A percentile compares a stretch with the other conserved stretches of the same genome.
Conservation (phyloP, 2,797 vertebrate species). For the Heterohyrax brucei region DNA sequence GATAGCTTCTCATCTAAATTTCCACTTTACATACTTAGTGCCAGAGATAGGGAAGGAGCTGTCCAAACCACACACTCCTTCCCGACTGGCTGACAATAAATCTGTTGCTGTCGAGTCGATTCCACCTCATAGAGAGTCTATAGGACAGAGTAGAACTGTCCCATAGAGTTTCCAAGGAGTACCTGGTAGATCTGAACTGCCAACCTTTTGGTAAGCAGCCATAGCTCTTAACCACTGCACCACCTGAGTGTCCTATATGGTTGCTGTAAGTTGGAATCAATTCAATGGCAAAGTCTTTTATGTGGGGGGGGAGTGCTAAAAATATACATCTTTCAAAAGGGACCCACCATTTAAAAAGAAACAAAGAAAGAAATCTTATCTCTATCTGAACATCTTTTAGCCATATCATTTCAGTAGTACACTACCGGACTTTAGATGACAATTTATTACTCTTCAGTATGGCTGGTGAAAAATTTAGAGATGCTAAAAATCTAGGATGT, state of each 20-base stretch:
- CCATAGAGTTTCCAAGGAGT: too few relatives aligned
- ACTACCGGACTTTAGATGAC: conserved; percentile 46
- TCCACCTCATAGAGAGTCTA: too few relatives aligned
- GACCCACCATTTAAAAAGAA: conserved; percentile 37
- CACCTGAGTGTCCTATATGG: too few relatives aligned
- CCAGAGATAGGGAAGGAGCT: background rate
- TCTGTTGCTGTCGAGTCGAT: too few relatives aligned
- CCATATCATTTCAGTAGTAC: conserved; percentile 13
- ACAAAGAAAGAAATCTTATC: conserved; percentile 17
- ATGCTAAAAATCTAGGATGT: conserved; percentile 52
- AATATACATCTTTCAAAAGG: conserved; percentile 17
- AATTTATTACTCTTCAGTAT: conserved; percentile 16
- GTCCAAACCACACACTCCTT: background rate
- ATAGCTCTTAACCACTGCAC: too few relatives aligned
- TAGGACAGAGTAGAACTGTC: too few relatives aligned
- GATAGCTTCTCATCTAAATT: conserved; percentile 39
- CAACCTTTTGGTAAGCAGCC: too few relatives aligned
- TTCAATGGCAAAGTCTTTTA: too few relatives aligned
- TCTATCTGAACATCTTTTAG: conserved; percentile 39
- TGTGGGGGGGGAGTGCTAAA: too few relatives aligned
- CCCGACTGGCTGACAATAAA: background rate
- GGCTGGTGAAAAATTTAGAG: conserved; percentile 49
- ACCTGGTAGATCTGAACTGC: too few relatives aligned
- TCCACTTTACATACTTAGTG: conserved; percentile 8
- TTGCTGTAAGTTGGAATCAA: too few relatives aligned